Base-by-base conservation (phyloP, 2,797 vertebrate species). In the Scyliorhinus canicula region DNA sequence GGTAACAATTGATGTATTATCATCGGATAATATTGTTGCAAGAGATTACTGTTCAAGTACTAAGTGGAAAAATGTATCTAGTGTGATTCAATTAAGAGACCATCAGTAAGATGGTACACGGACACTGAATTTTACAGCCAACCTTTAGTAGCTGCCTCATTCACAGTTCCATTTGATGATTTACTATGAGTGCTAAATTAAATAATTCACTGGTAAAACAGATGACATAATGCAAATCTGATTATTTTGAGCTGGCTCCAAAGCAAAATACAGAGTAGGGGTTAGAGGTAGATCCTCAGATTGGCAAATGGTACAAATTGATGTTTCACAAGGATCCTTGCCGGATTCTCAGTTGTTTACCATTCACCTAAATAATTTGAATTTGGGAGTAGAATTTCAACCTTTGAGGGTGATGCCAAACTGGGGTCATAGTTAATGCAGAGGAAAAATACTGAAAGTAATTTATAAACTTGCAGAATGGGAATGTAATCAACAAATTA, bases 1-100 rank as follows among this genome's bases (percentile, higher is more conserved):
- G 55, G 86, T 90, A 40, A 90, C 55, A 90, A 90, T 21, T 90
- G 55, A 90, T 60, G 16, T 60, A 60, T 60, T 60, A 90, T 90
- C 14, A 60, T 57, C 55, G 5, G 14, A 8, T 82, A 74, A 47
- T 82, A 47, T 82, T 82, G 79, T 90, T 90, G 16, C 24, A n/a
- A 35, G 55, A 57, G 35, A 57, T 90, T 19, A 60, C 11, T 90
- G 16, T 40, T 60, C 16, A n/a, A 60, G 16, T 35, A 60, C 31
- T n/a, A 57, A 57, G 31, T 57, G 55, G 55, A 35, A 90, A 60
- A 60, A 90, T 60, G 19, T 60, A 24, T 60, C 86, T 57, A 3
- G 31, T 60, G 86, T 90, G 35, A 14, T 90, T 60, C 55, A 90
- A 40, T 35, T 90, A 60, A 90, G 50, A 35, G 4, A 35, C 52